These are phyloP conservation scores for Hipposideros armiger DNA, from an alignment of 2,113 vertebrate genomes.

Conservation along the genomic window DNA sequence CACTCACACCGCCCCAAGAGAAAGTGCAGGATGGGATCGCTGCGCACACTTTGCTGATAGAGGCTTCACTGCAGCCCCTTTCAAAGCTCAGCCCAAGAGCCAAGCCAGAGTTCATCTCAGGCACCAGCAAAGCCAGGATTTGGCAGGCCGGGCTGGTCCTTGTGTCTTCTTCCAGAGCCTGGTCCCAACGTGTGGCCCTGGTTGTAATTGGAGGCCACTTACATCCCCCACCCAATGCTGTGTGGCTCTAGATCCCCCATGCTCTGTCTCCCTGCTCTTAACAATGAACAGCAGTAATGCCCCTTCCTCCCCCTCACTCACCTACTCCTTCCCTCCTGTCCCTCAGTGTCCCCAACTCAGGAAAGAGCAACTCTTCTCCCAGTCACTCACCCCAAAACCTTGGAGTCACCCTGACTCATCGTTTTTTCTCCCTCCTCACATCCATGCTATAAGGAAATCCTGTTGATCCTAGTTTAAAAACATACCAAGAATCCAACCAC, in stretches of 20 bases:
- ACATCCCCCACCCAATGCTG: background rate
- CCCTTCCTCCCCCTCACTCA: accelerated
- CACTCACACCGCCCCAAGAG: background rate
- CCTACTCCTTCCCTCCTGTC: background rate
- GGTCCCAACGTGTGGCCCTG: background rate
- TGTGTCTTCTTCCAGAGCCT: background rate
- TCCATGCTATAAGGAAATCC: background rate
- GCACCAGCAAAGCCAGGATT: background rate
- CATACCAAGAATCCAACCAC: background rate
- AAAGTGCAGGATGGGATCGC: background rate
- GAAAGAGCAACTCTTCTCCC: background rate
- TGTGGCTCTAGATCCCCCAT: background rate
- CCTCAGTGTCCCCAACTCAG: background rate
- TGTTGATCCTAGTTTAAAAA: background rate
- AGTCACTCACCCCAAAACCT: background rate
- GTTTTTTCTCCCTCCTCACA: background rate
- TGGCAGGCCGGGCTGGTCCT: background rate
- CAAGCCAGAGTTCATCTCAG: background rate
- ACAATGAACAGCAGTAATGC: background rate
- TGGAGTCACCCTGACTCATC: background rate
- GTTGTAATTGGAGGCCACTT: background rate
- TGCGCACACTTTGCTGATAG: no score
- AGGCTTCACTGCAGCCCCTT: background rate
- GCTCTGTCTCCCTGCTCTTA: accelerated
- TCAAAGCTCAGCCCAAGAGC: background rate